Base-by-base conservation (phyloP, 2,797 vertebrate species). In the Enteromius argenteus region DNA sequence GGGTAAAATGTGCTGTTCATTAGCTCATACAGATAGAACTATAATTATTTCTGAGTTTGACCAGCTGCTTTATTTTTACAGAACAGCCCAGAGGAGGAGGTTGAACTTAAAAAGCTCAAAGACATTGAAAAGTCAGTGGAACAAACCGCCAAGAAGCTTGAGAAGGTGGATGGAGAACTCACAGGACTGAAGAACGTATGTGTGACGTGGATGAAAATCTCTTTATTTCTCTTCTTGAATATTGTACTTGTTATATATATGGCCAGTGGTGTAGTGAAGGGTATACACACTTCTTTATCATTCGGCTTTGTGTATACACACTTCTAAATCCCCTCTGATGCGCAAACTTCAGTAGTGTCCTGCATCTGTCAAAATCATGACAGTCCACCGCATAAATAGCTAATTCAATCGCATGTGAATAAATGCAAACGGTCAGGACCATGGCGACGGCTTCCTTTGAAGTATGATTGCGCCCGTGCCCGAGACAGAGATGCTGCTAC, bases 11-110 rank as follows among this genome's bases (percentile, higher is more conserved):
- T 67, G 42, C 56, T 23, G 3, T 42, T 71, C n/a, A 23, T 37
- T 39, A 5, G 23, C 4, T 13, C 10, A n/a, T 64, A 49, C 42
- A 44, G 37, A 60, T 32, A 13, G 23, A 27, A 7, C 17, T 44
- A 10, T 60, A 27, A 37, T 64, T 19, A 17, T 64, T 72, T 72
- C 19, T 46, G 14, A 51, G 13, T 74, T 5, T 21, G 60, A 83
- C n/a, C 37, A 27, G 30, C 56, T 81, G 46, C 3, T 67, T 76
- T 42, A 21, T 68, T 58, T 76, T 89, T 89, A 93, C 94, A 99
- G 98, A 99, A 96, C 88, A 98, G 96, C 93, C 96, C 97, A 11
- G 98, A 99, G 90, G 98, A 99, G 91, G 97, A 99, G 84, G 91
- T 86, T 49, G 97, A 98, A 90, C 94, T 99, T 90, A 99, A 97